A percentile compares a stretch with the other conserved stretches of the same genome.
These are phyloP conservation scores for Lepidocyrtinus sp. DNA, from an alignment of 2,888 invertebrate species.

Conservation along the genomic window DNA sequence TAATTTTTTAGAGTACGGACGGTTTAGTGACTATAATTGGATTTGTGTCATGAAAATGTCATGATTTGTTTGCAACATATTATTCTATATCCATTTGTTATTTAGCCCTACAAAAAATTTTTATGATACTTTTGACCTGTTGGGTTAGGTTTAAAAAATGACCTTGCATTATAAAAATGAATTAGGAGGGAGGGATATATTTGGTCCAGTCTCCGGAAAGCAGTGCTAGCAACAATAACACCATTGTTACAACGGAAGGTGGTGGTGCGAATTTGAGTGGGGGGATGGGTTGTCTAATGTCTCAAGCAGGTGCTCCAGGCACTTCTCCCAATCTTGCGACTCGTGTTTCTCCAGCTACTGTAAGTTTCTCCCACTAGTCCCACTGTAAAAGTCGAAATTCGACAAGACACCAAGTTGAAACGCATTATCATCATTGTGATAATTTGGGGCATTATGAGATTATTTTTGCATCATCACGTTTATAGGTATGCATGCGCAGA, in stretches of 20 bases:
- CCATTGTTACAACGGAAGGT: slow-evolving; percentile 75
- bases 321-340: slow-evolving; percentile 78
- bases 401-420: neutral
- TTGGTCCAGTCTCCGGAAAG: slow-evolving; percentile 75
- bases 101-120: too few species aligned
- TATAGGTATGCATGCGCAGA: too few species aligned
- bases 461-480: neutral
- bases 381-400: neutral
- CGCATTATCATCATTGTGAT: neutral
- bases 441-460: neutral
- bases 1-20: too few species aligned
- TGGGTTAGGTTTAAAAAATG: too few species aligned
- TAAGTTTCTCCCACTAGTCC: slow-evolving; percentile 78
- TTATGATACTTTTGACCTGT: too few species aligned
- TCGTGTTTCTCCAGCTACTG: slow-evolving; percentile 92
- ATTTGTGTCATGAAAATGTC: too few species aligned
- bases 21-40: too few species aligned
- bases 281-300: neutral
- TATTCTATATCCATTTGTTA: too few species aligned
- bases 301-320: slow-evolving; percentile 38
- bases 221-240: slow-evolving; percentile 72
- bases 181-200: slow-evolving; percentile 74
- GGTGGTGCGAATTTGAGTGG: slow-evolving; percentile 72
- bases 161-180: too few species aligned
- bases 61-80: too few species aligned